Evolutionary conservation across 2,113 vertebrate genomes (phyloP).

Genomic region (Hippocampus abdominalis): DNA sequence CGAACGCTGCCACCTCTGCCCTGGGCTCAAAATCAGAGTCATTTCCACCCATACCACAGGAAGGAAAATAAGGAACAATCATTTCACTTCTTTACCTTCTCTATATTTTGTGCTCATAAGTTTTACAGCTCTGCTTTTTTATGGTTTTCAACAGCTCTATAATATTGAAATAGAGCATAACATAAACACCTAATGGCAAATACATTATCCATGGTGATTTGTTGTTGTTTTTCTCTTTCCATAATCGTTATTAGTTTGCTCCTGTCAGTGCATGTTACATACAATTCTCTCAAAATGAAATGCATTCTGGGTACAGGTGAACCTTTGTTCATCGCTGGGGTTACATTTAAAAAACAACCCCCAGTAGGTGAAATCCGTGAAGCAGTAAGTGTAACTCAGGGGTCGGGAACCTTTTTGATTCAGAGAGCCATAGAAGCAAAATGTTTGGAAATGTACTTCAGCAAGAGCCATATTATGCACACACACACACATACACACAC

Average conservation of each 20-base stretch:
- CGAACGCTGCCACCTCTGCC: conserved; percentile 51
- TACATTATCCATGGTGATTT: not conserved
- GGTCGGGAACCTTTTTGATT: too few relatives aligned
- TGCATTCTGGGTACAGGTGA: too few relatives aligned
- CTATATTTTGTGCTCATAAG: not conserved
- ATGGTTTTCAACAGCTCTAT: not conserved
- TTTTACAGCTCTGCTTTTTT: not conserved
- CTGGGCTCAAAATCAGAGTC: conserved; percentile 42
- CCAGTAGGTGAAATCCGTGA: too few relatives aligned
- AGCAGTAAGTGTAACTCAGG: too few relatives aligned
- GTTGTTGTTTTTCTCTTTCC: not conserved
- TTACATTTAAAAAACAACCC: too few relatives aligned
- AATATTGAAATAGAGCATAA: not conserved
- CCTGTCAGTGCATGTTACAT: not conserved
- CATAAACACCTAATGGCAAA: not conserved
- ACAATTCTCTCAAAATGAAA: too few relatives aligned
- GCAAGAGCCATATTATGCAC: too few relatives aligned
- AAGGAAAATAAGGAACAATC: not conserved
- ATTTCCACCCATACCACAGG: not conserved
- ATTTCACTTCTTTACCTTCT: not conserved
- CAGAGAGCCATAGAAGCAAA: too few relatives aligned
- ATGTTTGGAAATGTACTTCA: too few relatives aligned
- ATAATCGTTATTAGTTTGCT: not conserved
- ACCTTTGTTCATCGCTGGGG: too few relatives aligned
- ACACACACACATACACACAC: too few relatives aligned